Conservation (phyloP, 2,113 vertebrate genomes). For the Corynorhinus townsendii region DNA sequence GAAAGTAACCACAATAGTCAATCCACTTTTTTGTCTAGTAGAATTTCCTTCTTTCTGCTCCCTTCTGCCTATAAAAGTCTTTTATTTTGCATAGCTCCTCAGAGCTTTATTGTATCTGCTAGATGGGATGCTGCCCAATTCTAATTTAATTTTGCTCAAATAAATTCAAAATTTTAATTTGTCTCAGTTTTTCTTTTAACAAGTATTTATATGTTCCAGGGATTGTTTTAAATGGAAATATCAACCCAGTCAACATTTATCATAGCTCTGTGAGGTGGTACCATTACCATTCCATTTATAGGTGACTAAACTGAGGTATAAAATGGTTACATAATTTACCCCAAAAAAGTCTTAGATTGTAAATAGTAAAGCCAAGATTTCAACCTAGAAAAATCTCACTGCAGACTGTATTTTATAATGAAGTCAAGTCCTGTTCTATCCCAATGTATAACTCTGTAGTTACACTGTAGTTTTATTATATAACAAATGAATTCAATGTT, state of each 20-base stretch:
- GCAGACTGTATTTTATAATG: not conserved
- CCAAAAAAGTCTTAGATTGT: not conserved
- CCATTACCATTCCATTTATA: not conserved
- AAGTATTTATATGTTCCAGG: not conserved
- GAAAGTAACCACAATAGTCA: not conserved
- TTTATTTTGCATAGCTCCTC: not conserved
- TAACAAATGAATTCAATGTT: not conserved
- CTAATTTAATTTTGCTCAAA: not conserved
- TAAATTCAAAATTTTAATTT: not conserved
- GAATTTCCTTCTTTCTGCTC: not conserved
- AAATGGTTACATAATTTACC: not conserved
- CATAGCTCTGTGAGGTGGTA: not conserved
- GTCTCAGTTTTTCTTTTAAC: not conserved
- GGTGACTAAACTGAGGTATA: not conserved
- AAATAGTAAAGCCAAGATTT: not conserved
- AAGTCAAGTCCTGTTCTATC: not conserved
- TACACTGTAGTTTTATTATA: not conserved
- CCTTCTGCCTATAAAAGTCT: not conserved
- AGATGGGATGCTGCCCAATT: not conserved
- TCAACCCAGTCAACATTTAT: not conserved
- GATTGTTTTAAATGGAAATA: not conserved
- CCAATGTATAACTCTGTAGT: not conserved
- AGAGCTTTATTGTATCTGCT: not conserved
- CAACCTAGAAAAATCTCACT: not conserved
- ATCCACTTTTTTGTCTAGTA: not conserved